A percentile compares a stretch with the other conserved stretches of the same genome.
phyloP scores from a whole-genome alignment of 2,888 invertebrate species.

The Caenorhabditis sinica region DNA sequence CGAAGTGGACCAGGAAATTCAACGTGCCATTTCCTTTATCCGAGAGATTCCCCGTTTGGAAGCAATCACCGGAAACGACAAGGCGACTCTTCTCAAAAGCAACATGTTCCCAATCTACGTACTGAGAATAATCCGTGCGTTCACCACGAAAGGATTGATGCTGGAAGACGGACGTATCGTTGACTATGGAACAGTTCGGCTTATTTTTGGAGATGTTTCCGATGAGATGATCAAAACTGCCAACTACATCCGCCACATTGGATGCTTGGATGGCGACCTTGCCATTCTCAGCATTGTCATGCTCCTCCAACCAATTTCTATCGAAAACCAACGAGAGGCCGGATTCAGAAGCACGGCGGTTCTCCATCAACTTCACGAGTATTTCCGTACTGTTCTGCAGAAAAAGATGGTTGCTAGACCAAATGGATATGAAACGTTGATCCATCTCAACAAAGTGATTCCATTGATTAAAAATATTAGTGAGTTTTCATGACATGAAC shows the following conservation, averaged over 20 bases:
- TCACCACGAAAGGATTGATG: conserved; percentile 57
- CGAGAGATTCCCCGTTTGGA: conserved; percentile 58
- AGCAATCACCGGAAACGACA: conserved; percentile 37
- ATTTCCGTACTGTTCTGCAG: background rate
- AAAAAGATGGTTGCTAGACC: background rate
- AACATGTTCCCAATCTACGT: conserved; percentile 52
- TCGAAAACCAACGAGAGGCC: background rate
- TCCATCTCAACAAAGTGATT: background rate
- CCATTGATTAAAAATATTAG: conserved; percentile 29
- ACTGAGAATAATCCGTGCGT: conserved; percentile 50
- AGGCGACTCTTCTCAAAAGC: conserved; percentile 59
- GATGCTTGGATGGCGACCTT: conserved; percentile 54
- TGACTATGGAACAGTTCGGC: conserved; percentile 11
- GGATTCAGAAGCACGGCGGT: background rate
- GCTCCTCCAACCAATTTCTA: conserved; percentile 43
- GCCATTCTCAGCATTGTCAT: conserved; percentile 50
- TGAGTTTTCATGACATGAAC: background rate
- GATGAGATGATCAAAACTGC: conserved; percentile 44
- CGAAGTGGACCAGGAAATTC: conserved; percentile 27
- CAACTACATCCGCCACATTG: conserved; percentile 8
- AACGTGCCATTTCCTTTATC: conserved; percentile 51
- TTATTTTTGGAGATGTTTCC: conserved; percentile 51
- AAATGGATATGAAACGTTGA: background rate
- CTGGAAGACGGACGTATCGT: conserved; percentile 43
- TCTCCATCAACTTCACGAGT: background rate